A percentile compares a stretch with the other conserved stretches of the same genome.
Evolutionary conservation across 2,888 invertebrate genomes (phyloP).

Genomic region (Dexiosoma caninum): DNA sequence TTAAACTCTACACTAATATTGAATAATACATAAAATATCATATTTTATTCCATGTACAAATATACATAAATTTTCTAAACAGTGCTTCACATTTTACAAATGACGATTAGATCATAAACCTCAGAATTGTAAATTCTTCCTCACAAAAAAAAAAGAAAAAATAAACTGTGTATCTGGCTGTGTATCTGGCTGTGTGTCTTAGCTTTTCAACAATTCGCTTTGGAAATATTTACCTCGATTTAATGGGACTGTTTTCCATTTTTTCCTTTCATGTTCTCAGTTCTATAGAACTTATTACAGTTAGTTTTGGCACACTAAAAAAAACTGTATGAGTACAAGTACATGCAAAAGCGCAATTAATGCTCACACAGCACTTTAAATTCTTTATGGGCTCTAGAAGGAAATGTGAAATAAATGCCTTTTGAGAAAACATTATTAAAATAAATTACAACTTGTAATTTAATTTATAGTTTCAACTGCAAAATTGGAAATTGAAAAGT

Average conservation of each 20-base stretch:
- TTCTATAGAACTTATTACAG: conserved; percentile 8
- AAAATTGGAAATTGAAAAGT: background rate
- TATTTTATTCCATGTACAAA: no score
- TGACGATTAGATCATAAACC: background rate
- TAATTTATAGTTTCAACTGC: conserved; percentile 4
- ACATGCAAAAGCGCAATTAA: conserved; percentile 12
- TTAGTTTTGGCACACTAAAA: conserved; percentile 5
- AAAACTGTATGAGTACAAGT: background rate
- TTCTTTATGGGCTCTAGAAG: background rate
- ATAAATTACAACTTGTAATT: conserved; percentile 20
- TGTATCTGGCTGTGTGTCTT: background rate
- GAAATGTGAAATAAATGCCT: background rate
- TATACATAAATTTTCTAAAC: no score
- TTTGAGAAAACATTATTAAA: background rate
- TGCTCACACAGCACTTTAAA: background rate
- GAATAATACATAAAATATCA: no score
- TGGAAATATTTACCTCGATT: background rate
- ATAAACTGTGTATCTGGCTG: background rate
- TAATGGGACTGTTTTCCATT: background rate
- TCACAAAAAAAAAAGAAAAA: background rate
- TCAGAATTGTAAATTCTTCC: background rate
- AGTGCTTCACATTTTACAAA: background rate
- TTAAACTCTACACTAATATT: no score
- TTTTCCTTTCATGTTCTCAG: background rate
- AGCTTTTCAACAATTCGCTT: background rate